Conservation (phyloP, 2,888 invertebrate genomes). For the Tetramorium bicarinatum region DNA sequence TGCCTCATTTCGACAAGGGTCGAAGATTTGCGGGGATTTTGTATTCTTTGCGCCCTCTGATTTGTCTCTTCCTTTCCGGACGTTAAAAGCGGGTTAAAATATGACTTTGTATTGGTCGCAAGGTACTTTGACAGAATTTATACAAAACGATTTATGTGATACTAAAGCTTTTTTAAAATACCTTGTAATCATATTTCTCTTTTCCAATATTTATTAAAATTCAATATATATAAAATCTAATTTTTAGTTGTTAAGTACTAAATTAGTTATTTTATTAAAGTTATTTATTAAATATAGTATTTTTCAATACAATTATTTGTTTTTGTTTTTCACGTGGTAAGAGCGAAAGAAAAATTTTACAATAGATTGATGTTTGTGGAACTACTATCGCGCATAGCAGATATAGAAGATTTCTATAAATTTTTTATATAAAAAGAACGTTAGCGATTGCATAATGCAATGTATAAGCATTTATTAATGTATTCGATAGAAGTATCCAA, state of each 20-base stretch:
- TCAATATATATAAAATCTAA: not conserved
- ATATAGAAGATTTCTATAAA: not conserved
- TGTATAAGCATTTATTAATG: conserved; percentile 55
- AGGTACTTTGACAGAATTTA: conserved; percentile 11
- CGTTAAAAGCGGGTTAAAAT: conserved; percentile 9
- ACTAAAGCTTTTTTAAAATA: not conserved
- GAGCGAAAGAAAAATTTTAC: not conserved
- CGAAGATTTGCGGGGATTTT: conserved; percentile 42
- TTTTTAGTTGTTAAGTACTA: not conserved
- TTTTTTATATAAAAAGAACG: conserved; percentile 2
- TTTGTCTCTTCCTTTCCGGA: not conserved
- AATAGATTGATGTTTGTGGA: conserved; percentile 3
- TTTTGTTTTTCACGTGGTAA: not conserved
- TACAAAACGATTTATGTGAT: not conserved
- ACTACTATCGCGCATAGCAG: not conserved
- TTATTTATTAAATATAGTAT: not conserved
- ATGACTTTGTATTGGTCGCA: conserved; percentile 15
- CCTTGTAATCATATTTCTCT: not conserved
- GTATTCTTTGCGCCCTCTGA: conserved; percentile 32
- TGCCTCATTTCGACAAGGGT: conserved; percentile 35
- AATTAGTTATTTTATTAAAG: too few relatives aligned
- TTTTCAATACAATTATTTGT: not conserved
- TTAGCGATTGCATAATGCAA: conserved; percentile 52
- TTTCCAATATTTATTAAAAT: not conserved
- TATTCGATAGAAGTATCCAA: conserved; percentile 53